Evolutionary conservation across 53 echinoderm and acorn worm genomes (phyloP).

Genomic region (Henricia sp.): DNA sequence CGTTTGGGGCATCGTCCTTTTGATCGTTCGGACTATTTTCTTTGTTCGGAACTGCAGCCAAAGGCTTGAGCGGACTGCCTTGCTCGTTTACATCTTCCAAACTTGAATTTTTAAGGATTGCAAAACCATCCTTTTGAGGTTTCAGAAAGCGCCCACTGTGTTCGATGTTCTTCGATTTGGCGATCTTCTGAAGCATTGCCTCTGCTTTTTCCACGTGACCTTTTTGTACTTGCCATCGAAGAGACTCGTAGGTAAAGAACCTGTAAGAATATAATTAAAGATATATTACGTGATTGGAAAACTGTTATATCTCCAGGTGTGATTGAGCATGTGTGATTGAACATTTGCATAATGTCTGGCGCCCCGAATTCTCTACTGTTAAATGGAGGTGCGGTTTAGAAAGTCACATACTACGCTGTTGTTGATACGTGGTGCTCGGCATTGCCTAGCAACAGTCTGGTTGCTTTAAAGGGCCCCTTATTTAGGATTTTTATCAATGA

Average conservation of each 20-base stretch:
- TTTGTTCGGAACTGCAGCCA: not conserved
- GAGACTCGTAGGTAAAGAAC: constrained; percentile 25
- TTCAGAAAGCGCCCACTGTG: not conserved
- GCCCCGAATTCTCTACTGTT: too few relatives aligned
- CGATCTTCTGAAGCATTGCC: constrained; percentile 28
- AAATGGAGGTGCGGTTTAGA: too few relatives aligned
- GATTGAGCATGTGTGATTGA: not conserved
- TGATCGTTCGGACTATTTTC: not conserved
- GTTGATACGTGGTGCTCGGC: too few relatives aligned
- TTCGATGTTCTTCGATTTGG: constrained; percentile 28
- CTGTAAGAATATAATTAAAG: not conserved
- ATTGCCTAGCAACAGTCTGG: too few relatives aligned
- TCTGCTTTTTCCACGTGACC: constrained; percentile 26
- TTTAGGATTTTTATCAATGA: too few relatives aligned
- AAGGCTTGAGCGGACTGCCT: not conserved
- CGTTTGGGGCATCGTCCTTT: not conserved
- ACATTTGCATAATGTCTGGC: too few relatives aligned
- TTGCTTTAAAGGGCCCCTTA: too few relatives aligned
- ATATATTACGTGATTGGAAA: not conserved
- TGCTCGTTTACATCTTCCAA: not conserved
- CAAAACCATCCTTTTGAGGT: too few relatives aligned
- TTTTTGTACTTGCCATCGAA: constrained; percentile 46
- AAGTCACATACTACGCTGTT: too few relatives aligned
- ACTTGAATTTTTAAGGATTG: not conserved
- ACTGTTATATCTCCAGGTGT: not conserved